phyloP scores from a whole-genome alignment of 1,140 invertebrate genomes.

The Chironomus tepperi region DNA sequence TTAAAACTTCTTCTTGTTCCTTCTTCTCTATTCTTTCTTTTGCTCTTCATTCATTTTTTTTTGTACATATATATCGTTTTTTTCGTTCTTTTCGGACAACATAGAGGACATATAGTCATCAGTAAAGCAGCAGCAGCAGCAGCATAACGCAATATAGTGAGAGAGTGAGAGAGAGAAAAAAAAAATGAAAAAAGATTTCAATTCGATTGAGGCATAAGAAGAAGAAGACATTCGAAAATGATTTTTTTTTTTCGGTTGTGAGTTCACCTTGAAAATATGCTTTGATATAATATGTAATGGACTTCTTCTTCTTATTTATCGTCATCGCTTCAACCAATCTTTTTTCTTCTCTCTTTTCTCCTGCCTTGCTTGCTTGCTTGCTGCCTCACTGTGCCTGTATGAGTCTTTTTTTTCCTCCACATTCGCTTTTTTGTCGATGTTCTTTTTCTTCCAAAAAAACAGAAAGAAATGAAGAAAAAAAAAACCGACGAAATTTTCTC shows the following conservation, averaged over 20 bases:
- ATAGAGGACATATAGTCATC: conserved; percentile 1
- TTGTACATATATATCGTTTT: background rate
- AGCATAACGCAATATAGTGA: background rate
- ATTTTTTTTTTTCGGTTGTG: conserved; percentile 24
- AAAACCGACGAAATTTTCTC: conserved; percentile 16
- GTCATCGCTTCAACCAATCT: conserved; percentile 11
- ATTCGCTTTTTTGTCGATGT: conserved; percentile 1
- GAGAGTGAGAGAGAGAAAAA: background rate
- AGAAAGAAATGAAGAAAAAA: background rate
- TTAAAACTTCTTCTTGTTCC: background rate
- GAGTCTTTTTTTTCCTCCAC: conserved; percentile 20
- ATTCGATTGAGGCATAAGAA: background rate
- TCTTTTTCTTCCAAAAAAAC: conserved; percentile 14
- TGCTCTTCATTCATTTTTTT: background rate
- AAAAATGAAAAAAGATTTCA: conserved; percentile 11
- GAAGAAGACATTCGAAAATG: conserved; percentile 17
- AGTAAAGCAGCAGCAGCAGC: background rate
- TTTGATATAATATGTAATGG: conserved; percentile 24
- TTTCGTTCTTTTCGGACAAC: background rate
- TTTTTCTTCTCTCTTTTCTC: background rate
- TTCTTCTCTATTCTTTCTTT: conserved; percentile 13
- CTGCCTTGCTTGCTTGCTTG: conserved; percentile 10
- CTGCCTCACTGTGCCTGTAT: conserved; percentile 5
- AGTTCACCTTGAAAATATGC: conserved; percentile 24
- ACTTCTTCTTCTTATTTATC: conserved; percentile 18